These are phyloP conservation scores for Hylomyscus alleni DNA, from an alignment of 2,797 vertebrate species.

Conservation along the genomic window DNA sequence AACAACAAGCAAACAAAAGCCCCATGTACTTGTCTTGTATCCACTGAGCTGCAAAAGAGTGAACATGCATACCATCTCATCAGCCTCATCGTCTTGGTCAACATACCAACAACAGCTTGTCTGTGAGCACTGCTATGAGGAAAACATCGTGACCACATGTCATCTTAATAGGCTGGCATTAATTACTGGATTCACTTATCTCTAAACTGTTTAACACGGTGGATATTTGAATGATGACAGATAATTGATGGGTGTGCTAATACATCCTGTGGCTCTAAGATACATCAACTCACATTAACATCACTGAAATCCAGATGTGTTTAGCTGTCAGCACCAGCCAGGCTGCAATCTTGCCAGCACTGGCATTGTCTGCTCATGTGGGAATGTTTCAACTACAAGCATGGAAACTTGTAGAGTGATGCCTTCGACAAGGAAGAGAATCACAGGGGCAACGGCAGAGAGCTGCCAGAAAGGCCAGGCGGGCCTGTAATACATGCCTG, in stretches of 20 bases:
- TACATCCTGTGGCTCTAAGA: neutral
- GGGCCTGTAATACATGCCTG: neutral
- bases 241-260: neutral
- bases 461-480: neutral
- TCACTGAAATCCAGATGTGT: constrained; percentile 40
- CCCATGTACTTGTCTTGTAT: constrained; percentile 6
- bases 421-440: neutral
- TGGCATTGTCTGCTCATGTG: neutral
- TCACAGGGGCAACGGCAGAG: neutral
- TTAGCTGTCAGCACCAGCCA: neutral
- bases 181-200: constrained; percentile 44
- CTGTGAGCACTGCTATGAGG: constrained; percentile 43
- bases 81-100: neutral
- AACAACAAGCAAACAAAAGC: neutral
- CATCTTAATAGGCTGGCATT: constrained; percentile 30
- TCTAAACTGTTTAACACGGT: constrained; percentile 28
- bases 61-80: constrained; percentile 46
- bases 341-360: neutral
- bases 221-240: constrained; percentile 25
- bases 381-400: constrained; percentile 26
- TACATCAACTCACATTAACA: neutral
- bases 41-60: neutral
- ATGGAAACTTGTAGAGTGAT: constrained; percentile 26
- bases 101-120: constrained; percentile 20
- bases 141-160: constrained; percentile 5